Percentiles rank a stretch among this genome's conserved stretches.
Evolutionary conservation across 2,797 vertebrate species (phyloP).

Genomic region (Rachycentron canadum): DNA sequence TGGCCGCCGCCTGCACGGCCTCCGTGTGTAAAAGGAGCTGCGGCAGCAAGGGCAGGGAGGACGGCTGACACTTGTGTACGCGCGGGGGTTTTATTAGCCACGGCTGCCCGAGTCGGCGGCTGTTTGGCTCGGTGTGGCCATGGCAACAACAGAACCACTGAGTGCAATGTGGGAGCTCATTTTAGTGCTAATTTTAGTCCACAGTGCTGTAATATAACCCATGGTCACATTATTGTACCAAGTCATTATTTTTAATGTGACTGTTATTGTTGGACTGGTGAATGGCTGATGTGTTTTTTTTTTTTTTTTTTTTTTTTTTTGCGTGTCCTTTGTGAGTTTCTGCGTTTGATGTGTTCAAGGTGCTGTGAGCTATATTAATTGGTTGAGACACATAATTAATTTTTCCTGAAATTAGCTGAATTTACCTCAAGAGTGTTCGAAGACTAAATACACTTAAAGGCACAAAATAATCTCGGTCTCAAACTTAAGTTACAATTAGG

Average conservation of each 20-base stretch:
- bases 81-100: conserved; percentile 2
- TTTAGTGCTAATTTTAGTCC: conserved; percentile 26
- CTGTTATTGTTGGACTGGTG: conserved; percentile 15
- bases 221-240: not conserved
- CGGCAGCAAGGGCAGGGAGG: conserved; percentile 41
- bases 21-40: not conserved
- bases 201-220: not conserved
- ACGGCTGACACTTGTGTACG: not conserved
- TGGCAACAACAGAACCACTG: conserved; percentile 17
- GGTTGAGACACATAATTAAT: not conserved
- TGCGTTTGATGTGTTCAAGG: not conserved
- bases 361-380: not conserved
- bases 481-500: not conserved
- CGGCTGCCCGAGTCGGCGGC: not conserved
- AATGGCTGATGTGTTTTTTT: not conserved
- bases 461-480: too few relatives aligned
- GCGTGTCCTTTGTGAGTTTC: not conserved
- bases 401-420: not conserved
- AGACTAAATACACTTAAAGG: not conserved
- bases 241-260: conserved; percentile 41
- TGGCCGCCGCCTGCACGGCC: not conserved
- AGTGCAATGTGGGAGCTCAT: not conserved
- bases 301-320: not conserved
- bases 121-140: conserved; percentile 18
- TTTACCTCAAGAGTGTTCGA: not conserved